phyloP scores from a whole-genome alignment of 92 coral and sea anemone species.

The Epizoanthus ramosus region DNA sequence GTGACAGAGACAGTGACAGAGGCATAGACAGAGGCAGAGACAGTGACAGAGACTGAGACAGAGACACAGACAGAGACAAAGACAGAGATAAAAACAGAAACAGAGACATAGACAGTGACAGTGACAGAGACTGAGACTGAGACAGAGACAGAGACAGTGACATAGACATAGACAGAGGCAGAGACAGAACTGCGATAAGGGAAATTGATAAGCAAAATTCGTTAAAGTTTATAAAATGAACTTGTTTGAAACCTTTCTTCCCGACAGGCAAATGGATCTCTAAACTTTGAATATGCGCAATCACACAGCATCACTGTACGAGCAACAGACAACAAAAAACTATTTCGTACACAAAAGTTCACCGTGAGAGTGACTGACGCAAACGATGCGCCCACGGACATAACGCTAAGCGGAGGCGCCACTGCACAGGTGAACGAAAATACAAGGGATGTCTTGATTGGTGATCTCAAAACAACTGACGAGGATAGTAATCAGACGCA shows the following conservation, averaged over 20 bases:
- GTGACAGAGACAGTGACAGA: too few relatives aligned
- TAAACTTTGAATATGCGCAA: slow-evolving; percentile 78
- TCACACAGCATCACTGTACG: slow-evolving; percentile 67
- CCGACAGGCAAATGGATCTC: slow-evolving; percentile 53
- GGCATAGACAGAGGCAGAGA: too few relatives aligned
- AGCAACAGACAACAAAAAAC: slow-evolving; percentile 85
- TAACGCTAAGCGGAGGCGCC: slow-evolving; percentile 83
- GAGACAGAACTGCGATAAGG: too few relatives aligned
- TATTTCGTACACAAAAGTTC: slow-evolving; percentile 61
- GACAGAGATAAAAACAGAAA: too few relatives aligned
- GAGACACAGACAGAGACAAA: too few relatives aligned
- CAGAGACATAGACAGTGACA: too few relatives aligned
- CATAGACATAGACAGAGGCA: too few relatives aligned
- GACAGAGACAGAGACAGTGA: too few relatives aligned
- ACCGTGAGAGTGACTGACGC: slow-evolving; percentile 70
- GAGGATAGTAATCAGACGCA: slow-evolving; percentile 82
- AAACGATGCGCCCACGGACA: slow-evolving; percentile 84
- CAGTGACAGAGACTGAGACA: too few relatives aligned
- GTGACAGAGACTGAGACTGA: too few relatives aligned
- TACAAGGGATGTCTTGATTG: slow-evolving; percentile 71
- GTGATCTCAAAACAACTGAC: slow-evolving; percentile 77
- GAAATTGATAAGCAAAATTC: too few relatives aligned
- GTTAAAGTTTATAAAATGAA: too few relatives aligned
- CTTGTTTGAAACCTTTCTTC: background rate
- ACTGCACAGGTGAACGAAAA: slow-evolving; percentile 76